Evolutionary conservation across 1,140 invertebrate species (phyloP).

Genomic region (Acromyrmex heyeri): DNA sequence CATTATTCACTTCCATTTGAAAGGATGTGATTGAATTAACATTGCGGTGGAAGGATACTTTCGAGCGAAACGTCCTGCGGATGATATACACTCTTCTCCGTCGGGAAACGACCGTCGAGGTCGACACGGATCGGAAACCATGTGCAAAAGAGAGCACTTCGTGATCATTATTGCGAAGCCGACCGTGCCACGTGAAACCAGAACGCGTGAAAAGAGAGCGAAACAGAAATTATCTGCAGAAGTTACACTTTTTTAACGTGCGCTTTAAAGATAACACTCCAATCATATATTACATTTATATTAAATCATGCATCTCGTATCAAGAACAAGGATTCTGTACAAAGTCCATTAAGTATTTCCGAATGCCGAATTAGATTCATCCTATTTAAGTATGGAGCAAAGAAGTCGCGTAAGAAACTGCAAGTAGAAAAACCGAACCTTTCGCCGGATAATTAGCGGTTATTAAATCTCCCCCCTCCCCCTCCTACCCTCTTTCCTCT

Average conservation of each 20-base stretch:
- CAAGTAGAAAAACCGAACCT: constrained; percentile 15
- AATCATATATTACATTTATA: background rate
- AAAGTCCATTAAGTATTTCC: background rate
- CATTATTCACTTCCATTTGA: constrained; percentile 24
- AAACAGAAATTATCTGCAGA: constrained; percentile 14
- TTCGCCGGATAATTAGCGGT: constrained; percentile 59
- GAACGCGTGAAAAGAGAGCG: constrained; percentile 33
- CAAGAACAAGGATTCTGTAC: background rate
- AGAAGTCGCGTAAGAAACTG: background rate
- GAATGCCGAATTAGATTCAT: background rate
- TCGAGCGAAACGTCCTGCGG: constrained; percentile 8
- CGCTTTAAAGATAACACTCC: background rate
- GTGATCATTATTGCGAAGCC: constrained; percentile 38
- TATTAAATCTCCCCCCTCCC: constrained; percentile 1
- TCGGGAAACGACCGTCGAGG: constrained; percentile 33
- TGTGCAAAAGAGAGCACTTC: constrained; percentile 51
- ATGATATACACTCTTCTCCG: constrained; percentile 31
- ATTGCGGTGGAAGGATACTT: constrained; percentile 6
- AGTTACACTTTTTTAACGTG: background rate
- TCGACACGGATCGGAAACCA: constrained; percentile 51
- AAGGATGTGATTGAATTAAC: constrained; percentile 12
- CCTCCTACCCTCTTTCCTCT: background rate
- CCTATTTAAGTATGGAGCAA: background rate
- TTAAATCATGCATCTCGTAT: background rate
- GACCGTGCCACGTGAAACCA: constrained; percentile 28